Conservation (phyloP, 2,113 vertebrate species). For the Lanius ludovicianus region DNA sequence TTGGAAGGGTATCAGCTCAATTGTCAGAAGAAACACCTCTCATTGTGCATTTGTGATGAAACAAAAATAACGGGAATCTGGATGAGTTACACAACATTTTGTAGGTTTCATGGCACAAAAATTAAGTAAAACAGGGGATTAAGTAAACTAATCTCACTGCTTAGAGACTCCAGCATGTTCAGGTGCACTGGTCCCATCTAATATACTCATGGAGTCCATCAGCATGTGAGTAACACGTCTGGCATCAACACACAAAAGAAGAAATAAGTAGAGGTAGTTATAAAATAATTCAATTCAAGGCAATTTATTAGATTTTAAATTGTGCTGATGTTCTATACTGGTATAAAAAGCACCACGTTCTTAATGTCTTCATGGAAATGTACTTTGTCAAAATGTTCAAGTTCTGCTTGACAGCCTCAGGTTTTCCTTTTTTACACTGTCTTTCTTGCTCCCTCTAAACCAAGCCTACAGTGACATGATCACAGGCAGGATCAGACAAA, state of each 20-base stretch:
- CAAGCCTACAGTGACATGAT: not conserved
- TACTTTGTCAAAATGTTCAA: not conserved
- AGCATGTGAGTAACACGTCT: not conserved
- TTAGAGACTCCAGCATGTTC: not conserved
- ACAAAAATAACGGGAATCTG: not conserved
- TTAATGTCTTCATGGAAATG: not conserved
- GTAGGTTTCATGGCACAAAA: not conserved
- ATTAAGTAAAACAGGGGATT: not conserved
- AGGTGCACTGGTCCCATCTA: not conserved
- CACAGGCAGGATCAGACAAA: not conserved
- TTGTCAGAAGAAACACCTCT: not conserved
- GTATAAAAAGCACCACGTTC: not conserved
- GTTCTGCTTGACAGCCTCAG: not conserved
- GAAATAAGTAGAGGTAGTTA: not conserved
- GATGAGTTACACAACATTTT: not conserved
- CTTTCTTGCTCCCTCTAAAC: not conserved
- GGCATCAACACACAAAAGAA: not conserved
- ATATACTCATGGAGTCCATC: not conserved
- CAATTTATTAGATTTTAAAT: not conserved
- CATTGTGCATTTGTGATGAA: not conserved
- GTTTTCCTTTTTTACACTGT: not conserved
- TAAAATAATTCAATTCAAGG: not conserved
- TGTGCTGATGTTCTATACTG: not conserved
- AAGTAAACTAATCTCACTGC: not conserved
- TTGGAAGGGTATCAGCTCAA: not conserved